Base-by-base conservation (phyloP, 2,797 vertebrate species). In the Phoebastria nigripes region DNA sequence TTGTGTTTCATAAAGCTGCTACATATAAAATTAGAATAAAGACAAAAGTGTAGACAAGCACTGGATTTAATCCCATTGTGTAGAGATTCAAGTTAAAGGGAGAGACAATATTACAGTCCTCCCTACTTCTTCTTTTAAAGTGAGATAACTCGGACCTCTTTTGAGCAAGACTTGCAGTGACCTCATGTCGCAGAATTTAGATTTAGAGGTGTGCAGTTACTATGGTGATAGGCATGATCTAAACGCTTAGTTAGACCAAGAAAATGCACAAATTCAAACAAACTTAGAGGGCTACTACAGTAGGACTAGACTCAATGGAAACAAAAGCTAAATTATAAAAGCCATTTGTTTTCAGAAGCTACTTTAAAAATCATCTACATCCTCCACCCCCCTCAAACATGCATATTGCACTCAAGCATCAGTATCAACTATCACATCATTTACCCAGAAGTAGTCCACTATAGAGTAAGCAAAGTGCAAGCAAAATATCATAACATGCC, bases 21-120 rank as follows among this genome's bases (percentile, higher is more conserved):
- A 88, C 73, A 90, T 82, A 46, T 12, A 92, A 95, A 96, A 93
- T 87, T 80, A 92, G 63, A 93, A 87, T 76, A 91, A 91, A 92
- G 63, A 73, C 54, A 83, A 49, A 80, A 90, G 76, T 44, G 76
- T 49, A 85, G 46, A 93, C 69, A 92, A 93, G 84, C 79, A 67
- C 29, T 85, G 67, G 79, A 94, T 87, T 94, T 93, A 87, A 73
- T 91, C 76, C 80, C 67, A 44, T 90, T 90, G 51, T 89, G 79
- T 54, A 92, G 72, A 37, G 49, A 91, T 74, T 65, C 37, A 74
- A 54, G 29, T 46, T 70, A 59, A 88, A 82, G 72, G 25, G 49
- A 94, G 26, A 93, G 33, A 82, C 67, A 74, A 25, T 73, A 81
- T 79, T 51, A 83, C 37, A 85, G 78, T 14, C 26, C 76, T 94